These are phyloP conservation scores for Syrista parreyssii DNA, from an alignment of 2,888 invertebrate genomes.

Conservation along the genomic window DNA sequence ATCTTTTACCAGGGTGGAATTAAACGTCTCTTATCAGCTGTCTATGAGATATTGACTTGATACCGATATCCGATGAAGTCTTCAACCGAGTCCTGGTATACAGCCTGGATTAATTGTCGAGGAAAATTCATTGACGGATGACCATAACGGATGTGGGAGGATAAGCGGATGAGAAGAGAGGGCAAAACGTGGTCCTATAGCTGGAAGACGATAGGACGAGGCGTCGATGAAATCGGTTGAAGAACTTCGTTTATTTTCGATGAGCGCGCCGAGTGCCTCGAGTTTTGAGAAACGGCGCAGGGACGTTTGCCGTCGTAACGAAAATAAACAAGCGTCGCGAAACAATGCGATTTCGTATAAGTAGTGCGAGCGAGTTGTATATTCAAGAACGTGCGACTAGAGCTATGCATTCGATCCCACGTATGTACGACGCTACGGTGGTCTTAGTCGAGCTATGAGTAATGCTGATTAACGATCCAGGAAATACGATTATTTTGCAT, in stretches of 20 bases:
- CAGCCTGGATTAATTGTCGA: background rate
- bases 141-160: background rate
- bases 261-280: background rate
- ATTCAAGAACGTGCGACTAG: background rate
- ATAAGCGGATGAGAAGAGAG: background rate
- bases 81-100: background rate
- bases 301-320: background rate
- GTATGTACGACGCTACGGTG: background rate
- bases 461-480: background rate
- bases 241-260: background rate
- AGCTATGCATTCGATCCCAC: background rate
- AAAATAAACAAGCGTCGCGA: background rate
- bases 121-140: background rate
- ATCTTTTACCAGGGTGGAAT: background rate
- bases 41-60: background rate
- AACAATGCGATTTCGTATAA: background rate
- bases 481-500: background rate
- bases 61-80: background rate
- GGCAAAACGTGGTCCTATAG: background rate
- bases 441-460: background rate
- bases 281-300: background rate
- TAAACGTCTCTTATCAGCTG: background rate
- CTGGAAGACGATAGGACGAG: background rate
- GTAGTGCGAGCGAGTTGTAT: background rate
- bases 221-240: background rate